phyloP scores from a whole-genome alignment of 2,797 vertebrate species.

The Eulemur albifrons region DNA sequence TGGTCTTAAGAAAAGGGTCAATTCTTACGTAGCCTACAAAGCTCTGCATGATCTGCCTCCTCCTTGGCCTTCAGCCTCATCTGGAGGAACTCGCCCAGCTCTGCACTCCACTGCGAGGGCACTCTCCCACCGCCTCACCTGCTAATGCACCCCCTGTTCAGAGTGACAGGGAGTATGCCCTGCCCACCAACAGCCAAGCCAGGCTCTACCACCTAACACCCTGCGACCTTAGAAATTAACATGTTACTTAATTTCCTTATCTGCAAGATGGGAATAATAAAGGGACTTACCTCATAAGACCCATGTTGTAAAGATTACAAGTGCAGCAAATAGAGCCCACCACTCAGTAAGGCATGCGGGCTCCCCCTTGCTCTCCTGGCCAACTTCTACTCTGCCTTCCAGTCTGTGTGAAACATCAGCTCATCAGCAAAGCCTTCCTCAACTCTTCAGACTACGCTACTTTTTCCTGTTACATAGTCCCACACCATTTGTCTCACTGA shows the following conservation, averaged over 20 bases:
- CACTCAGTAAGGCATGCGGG: background rate
- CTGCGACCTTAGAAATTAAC: background rate
- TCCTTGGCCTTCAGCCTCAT: background rate
- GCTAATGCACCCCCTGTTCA: background rate
- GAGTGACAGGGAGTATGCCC: background rate
- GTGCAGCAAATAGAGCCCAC: background rate
- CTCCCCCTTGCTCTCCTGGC: background rate
- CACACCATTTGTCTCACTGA: background rate
- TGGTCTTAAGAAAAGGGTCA: background rate
- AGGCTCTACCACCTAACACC: background rate
- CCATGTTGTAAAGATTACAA: background rate
- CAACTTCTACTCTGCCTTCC: background rate
- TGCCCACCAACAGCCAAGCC: background rate
- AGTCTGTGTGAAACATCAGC: background rate
- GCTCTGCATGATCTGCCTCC: background rate
- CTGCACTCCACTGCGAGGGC: too few species aligned
- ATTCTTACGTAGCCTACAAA: background rate
- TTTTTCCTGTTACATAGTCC: background rate
- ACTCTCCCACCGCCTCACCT: background rate
- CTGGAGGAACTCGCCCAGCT: background rate
- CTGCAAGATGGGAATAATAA: background rate
- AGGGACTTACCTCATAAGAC: background rate
- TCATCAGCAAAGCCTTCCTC: background rate
- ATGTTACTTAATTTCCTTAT: background rate
- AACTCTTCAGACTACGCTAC: background rate